Evolutionary conservation across 2,113 vertebrate species (phyloP).

Genomic region (Seriola aureovittata): DNA sequence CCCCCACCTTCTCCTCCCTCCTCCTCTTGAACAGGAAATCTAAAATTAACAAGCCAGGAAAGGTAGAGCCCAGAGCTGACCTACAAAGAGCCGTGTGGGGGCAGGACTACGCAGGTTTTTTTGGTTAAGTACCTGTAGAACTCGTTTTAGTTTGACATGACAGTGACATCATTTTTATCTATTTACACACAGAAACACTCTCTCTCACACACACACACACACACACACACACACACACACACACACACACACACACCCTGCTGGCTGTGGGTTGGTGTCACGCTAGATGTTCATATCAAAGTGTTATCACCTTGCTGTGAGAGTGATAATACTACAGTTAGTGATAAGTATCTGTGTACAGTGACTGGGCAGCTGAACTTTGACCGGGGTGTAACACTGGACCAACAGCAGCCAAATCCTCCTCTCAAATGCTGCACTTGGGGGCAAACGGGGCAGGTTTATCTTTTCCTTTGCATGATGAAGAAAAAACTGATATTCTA

Average conservation of each 20-base stretch:
- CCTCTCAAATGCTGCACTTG: neutral
- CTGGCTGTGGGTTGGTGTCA: neutral
- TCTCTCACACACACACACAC: neutral
- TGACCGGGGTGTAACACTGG: constrained; percentile 17
- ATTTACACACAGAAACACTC: neutral
- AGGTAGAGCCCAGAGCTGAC: neutral
- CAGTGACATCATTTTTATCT: neutral
- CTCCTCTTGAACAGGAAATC: constrained; percentile 23
- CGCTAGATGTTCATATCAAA: neutral
- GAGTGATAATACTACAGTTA: neutral
- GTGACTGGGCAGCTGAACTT: constrained; percentile 5
- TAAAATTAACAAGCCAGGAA: constrained; percentile 36
- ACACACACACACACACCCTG: neutral
- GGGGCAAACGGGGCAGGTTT: neutral
- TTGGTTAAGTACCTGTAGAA: neutral
- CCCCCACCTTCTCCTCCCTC: too few species aligned
- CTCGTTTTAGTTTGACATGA: neutral
- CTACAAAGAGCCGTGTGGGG: constrained; percentile 1
- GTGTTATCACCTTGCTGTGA: neutral
- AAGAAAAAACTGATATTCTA: too few species aligned
- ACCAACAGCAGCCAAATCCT: neutral
- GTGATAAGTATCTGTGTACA: constrained; percentile 8
- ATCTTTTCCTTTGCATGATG: too few species aligned
- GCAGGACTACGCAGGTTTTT: neutral
- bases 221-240: neutral